A percentile compares a stretch with the other conserved stretches of the same genome.
Conservation (phyloP, 2,113 vertebrate genomes). For the Ondatra zibethicus region DNA sequence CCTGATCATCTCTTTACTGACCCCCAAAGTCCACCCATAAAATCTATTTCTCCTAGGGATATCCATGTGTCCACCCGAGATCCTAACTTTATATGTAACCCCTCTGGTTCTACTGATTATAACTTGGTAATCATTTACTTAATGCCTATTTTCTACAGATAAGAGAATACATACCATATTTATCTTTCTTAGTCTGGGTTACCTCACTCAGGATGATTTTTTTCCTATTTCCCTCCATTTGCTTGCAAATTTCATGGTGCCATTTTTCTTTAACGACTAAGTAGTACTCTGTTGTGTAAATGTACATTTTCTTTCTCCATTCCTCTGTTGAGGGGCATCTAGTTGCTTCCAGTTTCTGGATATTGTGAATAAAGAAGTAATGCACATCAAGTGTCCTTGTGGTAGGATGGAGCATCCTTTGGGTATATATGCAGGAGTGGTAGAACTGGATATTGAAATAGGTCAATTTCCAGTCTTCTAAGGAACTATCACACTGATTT, state of each 20-base stretch:
- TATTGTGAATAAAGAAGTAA: background rate
- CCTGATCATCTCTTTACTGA: background rate
- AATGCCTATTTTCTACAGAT: background rate
- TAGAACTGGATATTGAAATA: background rate
- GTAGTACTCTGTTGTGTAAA: background rate
- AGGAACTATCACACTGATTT: background rate
- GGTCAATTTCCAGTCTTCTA: background rate
- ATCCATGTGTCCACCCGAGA: background rate
- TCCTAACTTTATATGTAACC: too few species aligned
- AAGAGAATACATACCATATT: background rate
- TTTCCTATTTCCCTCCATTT: background rate
- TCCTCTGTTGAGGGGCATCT: background rate
- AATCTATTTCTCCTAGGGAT: background rate
- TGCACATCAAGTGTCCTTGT: background rate
- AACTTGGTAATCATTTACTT: background rate
- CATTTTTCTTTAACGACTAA: background rate
- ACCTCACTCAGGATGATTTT: background rate
- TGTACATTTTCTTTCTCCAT: background rate
- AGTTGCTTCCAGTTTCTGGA: background rate
- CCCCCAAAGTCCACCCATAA: background rate
- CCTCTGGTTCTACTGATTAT: background rate
- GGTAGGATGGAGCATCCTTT: background rate
- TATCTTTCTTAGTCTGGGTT: background rate
- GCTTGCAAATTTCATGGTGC: background rate
- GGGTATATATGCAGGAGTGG: background rate